A percentile compares a stretch with the other conserved stretches of the same genome.
These are phyloP conservation scores for Adineta ricciae DNA, from an alignment of 2,888 invertebrate species.

Conservation along the genomic window DNA sequence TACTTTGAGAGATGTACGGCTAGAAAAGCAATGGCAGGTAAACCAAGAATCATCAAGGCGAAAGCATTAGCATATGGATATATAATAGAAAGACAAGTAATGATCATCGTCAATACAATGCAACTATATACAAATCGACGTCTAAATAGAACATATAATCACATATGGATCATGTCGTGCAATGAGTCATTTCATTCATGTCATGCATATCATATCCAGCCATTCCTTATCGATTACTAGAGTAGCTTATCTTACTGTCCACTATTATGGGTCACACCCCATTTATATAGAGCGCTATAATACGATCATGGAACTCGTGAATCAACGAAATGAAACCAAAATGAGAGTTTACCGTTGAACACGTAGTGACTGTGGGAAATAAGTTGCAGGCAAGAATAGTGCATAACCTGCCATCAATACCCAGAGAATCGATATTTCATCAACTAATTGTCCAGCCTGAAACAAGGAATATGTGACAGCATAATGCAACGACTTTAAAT, in stretches of 20 bases:
- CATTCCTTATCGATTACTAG: neutral
- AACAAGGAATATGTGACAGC: neutral
- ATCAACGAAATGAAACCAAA: too few species aligned
- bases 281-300: neutral
- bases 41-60: conserved; percentile 64
- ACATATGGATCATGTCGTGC: neutral
- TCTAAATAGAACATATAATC: neutral
- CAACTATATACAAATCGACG: neutral
- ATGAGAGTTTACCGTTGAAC: conserved; percentile 37
- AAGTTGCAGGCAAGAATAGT: conserved; percentile 55
- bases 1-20: conserved; percentile 63
- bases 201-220: neutral
- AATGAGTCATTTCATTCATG: neutral
- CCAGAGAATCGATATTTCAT: conserved; percentile 73
- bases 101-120: neutral
- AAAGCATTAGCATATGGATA: conserved; percentile 73
- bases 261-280: neutral
- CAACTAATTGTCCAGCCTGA: conserved; percentile 61
- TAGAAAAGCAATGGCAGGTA: conserved; percentile 63
- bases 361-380: conserved; percentile 38
- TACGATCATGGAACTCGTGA: neutral
- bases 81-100: conserved; percentile 62
- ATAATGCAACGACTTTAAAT: too few species aligned
- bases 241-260: neutral
- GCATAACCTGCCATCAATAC: conserved; percentile 68